Percentiles rank a stretch among this genome's conserved stretches.
These are phyloP conservation scores for Cassiopea andromeda DNA, from an alignment of 30 jellyfish, hydroid and myxozoan genomes.

Conservation along the genomic window DNA sequence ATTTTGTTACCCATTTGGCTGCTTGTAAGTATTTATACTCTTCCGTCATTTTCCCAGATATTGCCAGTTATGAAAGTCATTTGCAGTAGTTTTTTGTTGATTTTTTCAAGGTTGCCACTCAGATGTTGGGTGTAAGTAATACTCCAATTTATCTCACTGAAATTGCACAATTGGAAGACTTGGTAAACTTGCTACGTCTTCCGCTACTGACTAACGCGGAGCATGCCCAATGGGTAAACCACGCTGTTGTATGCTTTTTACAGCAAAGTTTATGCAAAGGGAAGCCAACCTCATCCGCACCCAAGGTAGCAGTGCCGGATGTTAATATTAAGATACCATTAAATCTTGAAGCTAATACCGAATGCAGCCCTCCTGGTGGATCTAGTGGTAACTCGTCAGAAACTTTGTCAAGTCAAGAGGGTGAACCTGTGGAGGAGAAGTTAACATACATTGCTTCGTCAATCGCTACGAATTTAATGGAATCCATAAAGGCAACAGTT, in stretches of 20 bases:
- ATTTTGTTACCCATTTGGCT: too few relatives aligned
- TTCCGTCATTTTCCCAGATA: too few relatives aligned
- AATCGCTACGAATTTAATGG: conserved; percentile 57
- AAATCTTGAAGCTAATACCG: conserved; percentile 11
- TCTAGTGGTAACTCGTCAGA: conserved; percentile 66
- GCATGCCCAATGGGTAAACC: conserved; percentile 44
- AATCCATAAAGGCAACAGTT: conserved; percentile 57
- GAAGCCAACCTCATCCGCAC: not conserved
- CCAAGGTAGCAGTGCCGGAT: not conserved
- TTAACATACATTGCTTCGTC: conserved; percentile 69
- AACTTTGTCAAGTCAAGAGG: conserved; percentile 56
- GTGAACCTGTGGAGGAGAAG: conserved; percentile 58
- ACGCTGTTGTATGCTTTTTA: conserved; percentile 39
- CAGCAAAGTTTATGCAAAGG: not conserved
- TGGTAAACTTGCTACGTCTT: conserved; percentile 13
- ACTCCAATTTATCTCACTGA: conserved; percentile 33
- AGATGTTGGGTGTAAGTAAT: conserved; percentile 12
- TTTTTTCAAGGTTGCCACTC: conserved; percentile 36
- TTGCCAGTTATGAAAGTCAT: too few relatives aligned
- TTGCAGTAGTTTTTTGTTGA: not conserved
- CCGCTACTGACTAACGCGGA: not conserved
- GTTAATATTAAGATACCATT: conserved; percentile 23
- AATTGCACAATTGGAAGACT: conserved; percentile 25
- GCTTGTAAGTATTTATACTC: too few relatives aligned
- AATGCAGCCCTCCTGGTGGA: conserved; percentile 23